These are phyloP conservation scores for Silurus glanis DNA, from an alignment of 2,113 vertebrate genomes.

Conservation along the genomic window DNA sequence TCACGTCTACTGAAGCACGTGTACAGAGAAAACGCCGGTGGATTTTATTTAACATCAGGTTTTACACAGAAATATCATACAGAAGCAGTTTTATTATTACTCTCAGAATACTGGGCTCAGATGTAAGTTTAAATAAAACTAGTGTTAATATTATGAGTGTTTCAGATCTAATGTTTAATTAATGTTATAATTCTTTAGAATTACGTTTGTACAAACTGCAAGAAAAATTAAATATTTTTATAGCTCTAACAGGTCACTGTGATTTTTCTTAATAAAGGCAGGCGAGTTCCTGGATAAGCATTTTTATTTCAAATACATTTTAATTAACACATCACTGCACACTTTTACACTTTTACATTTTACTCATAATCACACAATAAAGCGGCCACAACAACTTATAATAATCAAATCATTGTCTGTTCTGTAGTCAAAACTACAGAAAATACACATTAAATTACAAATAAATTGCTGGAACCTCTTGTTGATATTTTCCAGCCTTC, in stretches of 20 bases:
- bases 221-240: too few species aligned
- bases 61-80: background rate
- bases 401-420: background rate
- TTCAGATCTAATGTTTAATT: background rate
- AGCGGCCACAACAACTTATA: background rate
- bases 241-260: too few species aligned
- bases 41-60: too few species aligned
- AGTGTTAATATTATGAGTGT: background rate
- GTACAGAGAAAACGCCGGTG: too few species aligned
- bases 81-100: background rate
- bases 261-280: too few species aligned
- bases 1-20: too few species aligned
- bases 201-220: too few species aligned
- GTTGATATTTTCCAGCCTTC: background rate
- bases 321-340: too few species aligned
- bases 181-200: too few species aligned
- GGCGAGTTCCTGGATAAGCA: too few species aligned
- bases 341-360: too few species aligned
- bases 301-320: too few species aligned
- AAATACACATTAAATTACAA: background rate
- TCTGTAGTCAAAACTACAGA: background rate
- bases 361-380: background rate
- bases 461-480: background rate
- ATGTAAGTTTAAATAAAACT: background rate
- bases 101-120: background rate